phyloP scores from a whole-genome alignment of 1,140 invertebrate genomes.

The Bathynomus jamesi region DNA sequence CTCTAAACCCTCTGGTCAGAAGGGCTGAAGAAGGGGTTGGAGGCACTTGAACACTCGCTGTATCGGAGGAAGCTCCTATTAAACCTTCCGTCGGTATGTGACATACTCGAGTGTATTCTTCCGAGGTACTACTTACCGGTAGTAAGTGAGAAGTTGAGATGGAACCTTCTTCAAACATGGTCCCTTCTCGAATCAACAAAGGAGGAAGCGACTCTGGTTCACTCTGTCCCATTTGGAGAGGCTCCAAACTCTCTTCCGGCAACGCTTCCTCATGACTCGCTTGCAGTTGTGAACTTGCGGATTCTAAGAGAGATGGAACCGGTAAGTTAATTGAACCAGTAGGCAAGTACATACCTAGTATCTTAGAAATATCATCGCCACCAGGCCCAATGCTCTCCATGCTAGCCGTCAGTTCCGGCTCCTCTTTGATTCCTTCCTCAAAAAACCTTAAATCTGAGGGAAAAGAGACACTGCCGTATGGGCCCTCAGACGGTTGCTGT shows the following conservation, averaged over 20 bases:
- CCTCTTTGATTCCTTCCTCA: constrained; percentile 32
- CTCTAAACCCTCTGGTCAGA: constrained; percentile 9
- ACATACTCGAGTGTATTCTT: background rate
- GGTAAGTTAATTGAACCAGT: constrained; percentile 31
- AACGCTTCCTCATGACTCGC: constrained; percentile 18
- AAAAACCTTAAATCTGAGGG: constrained; percentile 24
- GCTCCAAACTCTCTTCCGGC: constrained; percentile 15
- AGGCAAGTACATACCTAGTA: constrained; percentile 34
- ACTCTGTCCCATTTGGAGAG: background rate
- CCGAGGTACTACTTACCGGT: background rate
- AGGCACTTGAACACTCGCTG: background rate
- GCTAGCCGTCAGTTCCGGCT: constrained; percentile 32
- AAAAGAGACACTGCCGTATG: constrained; percentile 16
- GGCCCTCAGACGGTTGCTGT: constrained; percentile 19
- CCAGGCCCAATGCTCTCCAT: constrained; percentile 28
- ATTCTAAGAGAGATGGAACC: constrained; percentile 21
- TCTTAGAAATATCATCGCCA: constrained; percentile 32
- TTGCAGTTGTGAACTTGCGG: constrained; percentile 7
- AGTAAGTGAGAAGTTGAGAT: background rate
- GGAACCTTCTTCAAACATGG: background rate
- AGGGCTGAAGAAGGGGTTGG: background rate
- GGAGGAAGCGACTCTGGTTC: background rate
- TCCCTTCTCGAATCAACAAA: constrained; percentile 9
- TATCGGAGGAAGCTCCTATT: background rate
- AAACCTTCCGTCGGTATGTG: background rate